These are phyloP conservation scores for Emesis furor DNA, from an alignment of 2,888 invertebrate species.

Conservation along the genomic window DNA sequence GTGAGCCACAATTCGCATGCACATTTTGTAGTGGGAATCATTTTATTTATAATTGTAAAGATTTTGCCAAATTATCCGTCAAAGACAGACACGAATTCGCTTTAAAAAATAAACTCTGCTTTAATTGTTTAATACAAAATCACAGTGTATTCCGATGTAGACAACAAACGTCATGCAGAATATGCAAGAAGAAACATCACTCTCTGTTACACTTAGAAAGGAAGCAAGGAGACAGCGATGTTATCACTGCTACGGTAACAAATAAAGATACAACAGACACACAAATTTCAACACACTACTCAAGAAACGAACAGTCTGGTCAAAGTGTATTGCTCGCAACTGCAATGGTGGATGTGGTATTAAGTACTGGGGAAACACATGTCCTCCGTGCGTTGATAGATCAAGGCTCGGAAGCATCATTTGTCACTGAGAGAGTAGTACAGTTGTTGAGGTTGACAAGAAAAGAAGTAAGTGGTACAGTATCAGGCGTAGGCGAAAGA, in stretches of 20 bases:
- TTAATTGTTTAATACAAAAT: slow-evolving; percentile 52
- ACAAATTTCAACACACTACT: slow-evolving; percentile 12
- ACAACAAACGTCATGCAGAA: slow-evolving; percentile 54
- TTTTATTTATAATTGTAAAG: slow-evolving; percentile 51
- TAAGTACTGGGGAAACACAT: slow-evolving; percentile 53
- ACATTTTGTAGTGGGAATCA: slow-evolving; percentile 46
- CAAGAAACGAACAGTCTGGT: slow-evolving; percentile 18
- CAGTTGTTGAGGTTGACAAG: slow-evolving; percentile 60
- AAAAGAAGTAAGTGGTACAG: slow-evolving; percentile 58
- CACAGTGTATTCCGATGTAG: slow-evolving; percentile 50
- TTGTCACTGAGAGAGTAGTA: slow-evolving; percentile 63
- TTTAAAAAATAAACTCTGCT: slow-evolving; percentile 42
- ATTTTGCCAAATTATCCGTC: slow-evolving; percentile 39
- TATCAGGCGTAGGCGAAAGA: slow-evolving; percentile 69
- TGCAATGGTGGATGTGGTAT: slow-evolving; percentile 55
- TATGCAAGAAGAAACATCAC: slow-evolving; percentile 60
- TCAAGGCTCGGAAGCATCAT: slow-evolving; percentile 74
- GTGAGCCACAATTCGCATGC: slow-evolving; percentile 10
- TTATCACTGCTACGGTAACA: neutral
- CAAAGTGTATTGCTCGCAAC: slow-evolving; percentile 25
- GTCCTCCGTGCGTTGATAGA: slow-evolving; percentile 70
- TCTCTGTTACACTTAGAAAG: slow-evolving; percentile 53
- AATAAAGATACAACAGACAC: neutral
- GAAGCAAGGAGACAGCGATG: slow-evolving; percentile 18
- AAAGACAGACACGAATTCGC: slow-evolving; percentile 38